Conservation (phyloP, 2,113 vertebrate genomes). For the Heterotilapia buettikoferi region DNA sequence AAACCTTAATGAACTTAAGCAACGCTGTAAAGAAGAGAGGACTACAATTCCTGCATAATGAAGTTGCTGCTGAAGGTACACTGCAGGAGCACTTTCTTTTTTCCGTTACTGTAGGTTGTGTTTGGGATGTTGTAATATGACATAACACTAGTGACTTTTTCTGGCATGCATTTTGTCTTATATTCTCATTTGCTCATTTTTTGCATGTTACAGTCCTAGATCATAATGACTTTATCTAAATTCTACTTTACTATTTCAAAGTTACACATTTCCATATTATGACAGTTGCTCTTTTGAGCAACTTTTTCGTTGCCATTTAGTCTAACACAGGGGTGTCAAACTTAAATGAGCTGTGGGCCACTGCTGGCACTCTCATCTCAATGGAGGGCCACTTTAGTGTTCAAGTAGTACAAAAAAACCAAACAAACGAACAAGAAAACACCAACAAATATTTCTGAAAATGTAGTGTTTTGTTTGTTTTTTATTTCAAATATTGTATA, state of each 20-base stretch:
- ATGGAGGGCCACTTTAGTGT: neutral
- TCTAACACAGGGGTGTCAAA: neutral
- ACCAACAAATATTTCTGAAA: neutral
- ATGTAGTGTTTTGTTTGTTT: neutral
- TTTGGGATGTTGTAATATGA: neutral
- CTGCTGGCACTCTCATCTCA: neutral
- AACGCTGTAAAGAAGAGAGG: neutral
- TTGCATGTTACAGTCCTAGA: neutral
- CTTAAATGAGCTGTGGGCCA: neutral
- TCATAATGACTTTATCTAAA: neutral
- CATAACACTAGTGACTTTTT: neutral
- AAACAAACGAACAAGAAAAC: neutral
- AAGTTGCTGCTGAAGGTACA: neutral
- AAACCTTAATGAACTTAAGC: neutral
- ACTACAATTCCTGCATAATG: neutral
- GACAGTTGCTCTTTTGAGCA: neutral
- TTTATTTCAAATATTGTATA: neutral
- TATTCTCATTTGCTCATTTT: neutral
- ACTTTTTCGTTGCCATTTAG: neutral
- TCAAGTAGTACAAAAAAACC: neutral
- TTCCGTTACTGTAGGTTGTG: neutral
- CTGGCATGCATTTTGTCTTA: neutral
- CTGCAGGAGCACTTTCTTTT: neutral
- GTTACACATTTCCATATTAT: neutral
- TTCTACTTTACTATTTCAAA: neutral